phyloP scores from a whole-genome alignment of 2,113 vertebrate genomes.

The Erythrocebus patas region DNA sequence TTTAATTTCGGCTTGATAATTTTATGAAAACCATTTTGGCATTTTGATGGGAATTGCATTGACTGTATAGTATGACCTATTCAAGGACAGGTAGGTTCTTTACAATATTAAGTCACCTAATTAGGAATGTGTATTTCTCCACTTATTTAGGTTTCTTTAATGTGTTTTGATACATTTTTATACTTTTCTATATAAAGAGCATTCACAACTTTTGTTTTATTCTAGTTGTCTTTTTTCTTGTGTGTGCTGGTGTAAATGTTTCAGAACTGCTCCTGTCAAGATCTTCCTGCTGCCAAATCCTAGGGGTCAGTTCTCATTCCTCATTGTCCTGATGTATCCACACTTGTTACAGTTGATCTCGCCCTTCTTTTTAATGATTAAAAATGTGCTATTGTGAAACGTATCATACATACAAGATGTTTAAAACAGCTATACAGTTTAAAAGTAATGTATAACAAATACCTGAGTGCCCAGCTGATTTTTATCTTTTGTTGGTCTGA shows the following conservation, averaged over 20 bases:
- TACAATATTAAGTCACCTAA: background rate
- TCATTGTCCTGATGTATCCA: background rate
- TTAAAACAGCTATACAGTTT: background rate
- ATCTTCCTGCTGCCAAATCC: background rate
- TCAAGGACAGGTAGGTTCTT: background rate
- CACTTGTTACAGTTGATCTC: background rate
- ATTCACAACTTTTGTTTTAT: background rate
- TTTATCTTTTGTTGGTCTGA: background rate
- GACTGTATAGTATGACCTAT: background rate
- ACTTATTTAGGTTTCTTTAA: background rate
- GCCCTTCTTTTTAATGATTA: background rate
- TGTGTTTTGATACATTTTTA: background rate
- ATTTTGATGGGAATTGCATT: background rate
- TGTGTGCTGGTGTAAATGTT: background rate
- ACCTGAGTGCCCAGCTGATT: background rate
- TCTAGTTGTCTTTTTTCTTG: background rate
- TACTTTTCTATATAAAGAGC: background rate
- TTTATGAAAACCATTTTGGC: background rate
- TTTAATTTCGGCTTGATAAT: background rate
- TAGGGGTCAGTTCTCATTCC: background rate
- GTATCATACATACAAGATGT: background rate
- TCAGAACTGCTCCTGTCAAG: background rate
- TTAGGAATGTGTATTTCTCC: background rate
- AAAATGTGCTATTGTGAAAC: background rate
- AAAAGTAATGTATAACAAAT: background rate